Conservation (phyloP, 2,797 vertebrate genomes). For the Dryobates pubescens region DNA sequence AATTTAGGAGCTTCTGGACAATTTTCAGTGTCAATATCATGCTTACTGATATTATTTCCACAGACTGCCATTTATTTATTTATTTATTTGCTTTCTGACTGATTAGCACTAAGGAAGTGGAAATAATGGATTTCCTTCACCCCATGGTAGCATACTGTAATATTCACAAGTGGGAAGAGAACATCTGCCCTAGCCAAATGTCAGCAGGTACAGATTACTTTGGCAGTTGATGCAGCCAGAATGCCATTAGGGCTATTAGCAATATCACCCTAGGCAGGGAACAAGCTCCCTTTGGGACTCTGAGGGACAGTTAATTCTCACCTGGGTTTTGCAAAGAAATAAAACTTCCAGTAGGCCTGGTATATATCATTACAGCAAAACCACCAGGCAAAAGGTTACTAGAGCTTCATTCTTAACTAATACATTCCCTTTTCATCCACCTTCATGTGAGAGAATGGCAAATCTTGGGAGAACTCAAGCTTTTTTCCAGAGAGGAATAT, state of each 20-base stretch:
- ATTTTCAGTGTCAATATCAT: neutral
- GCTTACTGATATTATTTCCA: neutral
- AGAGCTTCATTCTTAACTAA: neutral
- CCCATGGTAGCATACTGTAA: neutral
- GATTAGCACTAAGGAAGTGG: neutral
- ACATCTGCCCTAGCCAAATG: neutral
- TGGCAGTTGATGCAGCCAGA: neutral
- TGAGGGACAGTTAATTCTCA: neutral
- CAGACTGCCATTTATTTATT: neutral
- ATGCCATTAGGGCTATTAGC: neutral
- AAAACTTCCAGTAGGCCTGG: neutral
- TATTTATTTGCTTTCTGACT: neutral
- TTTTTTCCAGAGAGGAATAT: neutral
- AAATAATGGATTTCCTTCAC: neutral
- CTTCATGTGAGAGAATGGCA: neutral
- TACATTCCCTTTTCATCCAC: accelerated
- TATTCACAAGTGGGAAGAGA: neutral
- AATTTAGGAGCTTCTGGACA: neutral
- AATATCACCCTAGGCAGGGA: neutral
- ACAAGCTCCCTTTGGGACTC: neutral
- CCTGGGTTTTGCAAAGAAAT: neutral
- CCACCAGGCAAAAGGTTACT: neutral
- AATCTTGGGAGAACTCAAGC: neutral
- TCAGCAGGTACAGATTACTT: neutral
- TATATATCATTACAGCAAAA: neutral